A percentile compares a stretch with the other conserved stretches of the same genome.
Conservation (phyloP, 2,797 vertebrate genomes). For the Acanthurus lineatus region DNA sequence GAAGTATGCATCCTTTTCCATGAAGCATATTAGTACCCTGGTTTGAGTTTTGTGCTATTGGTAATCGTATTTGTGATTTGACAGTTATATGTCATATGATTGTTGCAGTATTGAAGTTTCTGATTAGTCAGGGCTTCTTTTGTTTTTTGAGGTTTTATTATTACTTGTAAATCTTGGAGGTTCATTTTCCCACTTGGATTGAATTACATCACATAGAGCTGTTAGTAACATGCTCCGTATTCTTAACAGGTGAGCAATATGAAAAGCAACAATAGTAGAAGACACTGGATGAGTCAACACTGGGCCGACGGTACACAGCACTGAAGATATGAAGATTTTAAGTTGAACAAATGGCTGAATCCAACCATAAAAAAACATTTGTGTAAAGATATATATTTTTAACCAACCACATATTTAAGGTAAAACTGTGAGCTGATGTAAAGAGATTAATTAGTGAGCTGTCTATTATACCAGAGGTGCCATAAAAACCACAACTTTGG, state of each 20-base stretch:
- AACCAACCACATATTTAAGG: slow-evolving; percentile 93
- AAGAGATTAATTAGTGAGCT: slow-evolving; percentile 94
- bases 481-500: slow-evolving; percentile 90
- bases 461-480: slow-evolving; percentile 98
- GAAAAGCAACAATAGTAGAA: slow-evolving; percentile 74
- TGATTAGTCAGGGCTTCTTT: too few relatives aligned
- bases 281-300: slow-evolving; percentile 73
- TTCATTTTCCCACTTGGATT: background rate
- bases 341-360: slow-evolving; percentile 78
- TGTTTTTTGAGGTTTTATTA: too few relatives aligned
- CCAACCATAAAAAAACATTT: slow-evolving; percentile 90
- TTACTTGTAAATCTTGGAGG: too few relatives aligned
- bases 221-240: slow-evolving; percentile 7
- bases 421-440: slow-evolving; percentile 98
- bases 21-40: too few relatives aligned
- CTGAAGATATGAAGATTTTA: slow-evolving; percentile 73
- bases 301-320: slow-evolving; percentile 54
- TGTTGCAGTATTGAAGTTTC: too few relatives aligned
- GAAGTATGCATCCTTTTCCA: too few relatives aligned
- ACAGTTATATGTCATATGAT: too few relatives aligned
- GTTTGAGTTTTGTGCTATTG: too few relatives aligned
- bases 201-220: background rate
- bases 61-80: too few relatives aligned
- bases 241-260: slow-evolving; percentile 70
- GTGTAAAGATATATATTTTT: slow-evolving; percentile 95